These are phyloP conservation scores for Zeus faber DNA, from an alignment of 2,113 vertebrate genomes.

Conservation along the genomic window DNA sequence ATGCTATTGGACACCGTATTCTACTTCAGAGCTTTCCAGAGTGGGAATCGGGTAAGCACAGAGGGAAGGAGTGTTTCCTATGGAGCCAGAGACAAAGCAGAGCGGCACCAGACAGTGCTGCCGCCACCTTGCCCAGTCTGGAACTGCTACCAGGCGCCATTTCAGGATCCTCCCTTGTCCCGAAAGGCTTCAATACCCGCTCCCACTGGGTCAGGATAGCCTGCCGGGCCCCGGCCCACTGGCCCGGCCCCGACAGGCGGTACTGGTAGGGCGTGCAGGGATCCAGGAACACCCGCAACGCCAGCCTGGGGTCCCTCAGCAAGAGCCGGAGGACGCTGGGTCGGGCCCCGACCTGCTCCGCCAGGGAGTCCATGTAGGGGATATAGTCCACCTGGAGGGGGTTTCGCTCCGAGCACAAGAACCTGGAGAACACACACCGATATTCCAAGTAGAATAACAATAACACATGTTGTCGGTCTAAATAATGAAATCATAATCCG, in stretches of 20 bases:
- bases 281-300: constrained; percentile 75
- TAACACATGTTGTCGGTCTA: background rate
- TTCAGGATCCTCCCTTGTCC: constrained; percentile 65
- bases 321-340: constrained; percentile 77
- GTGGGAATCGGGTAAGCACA: background rate
- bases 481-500: background rate
- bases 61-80: background rate
- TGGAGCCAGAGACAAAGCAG: constrained; percentile 30
- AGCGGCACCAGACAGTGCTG: constrained; percentile 11
- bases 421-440: constrained; percentile 24
- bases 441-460: background rate
- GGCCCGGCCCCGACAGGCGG: constrained; percentile 80
- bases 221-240: constrained; percentile 80
- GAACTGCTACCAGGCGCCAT: constrained; percentile 19
- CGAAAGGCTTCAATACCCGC: constrained; percentile 75
- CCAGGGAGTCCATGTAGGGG: constrained; percentile 78
- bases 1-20: no score
- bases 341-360: constrained; percentile 67
- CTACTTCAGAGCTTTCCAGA: background rate
- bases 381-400: constrained; percentile 76
- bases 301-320: constrained; percentile 78
- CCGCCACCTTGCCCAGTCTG: constrained; percentile 2
- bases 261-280: constrained; percentile 87
- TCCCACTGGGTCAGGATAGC: constrained; percentile 88
- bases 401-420: constrained; percentile 43